phyloP scores from a whole-genome alignment of 2,888 invertebrate species.

The Anthophora plumipes region DNA sequence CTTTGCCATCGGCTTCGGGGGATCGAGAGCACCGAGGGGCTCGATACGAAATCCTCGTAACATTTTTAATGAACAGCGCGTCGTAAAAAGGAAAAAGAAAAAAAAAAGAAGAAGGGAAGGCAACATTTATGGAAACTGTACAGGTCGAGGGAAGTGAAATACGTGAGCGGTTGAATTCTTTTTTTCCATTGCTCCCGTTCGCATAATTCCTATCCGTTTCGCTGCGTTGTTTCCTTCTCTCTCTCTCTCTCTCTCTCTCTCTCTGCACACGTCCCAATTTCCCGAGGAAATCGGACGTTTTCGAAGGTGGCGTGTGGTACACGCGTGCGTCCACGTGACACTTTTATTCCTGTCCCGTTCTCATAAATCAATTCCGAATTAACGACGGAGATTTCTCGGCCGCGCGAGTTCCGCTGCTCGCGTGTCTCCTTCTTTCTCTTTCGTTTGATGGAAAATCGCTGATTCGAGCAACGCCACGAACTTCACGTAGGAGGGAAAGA shows the following conservation, averaged over 20 bases:
- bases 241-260: background rate
- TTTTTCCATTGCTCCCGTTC: background rate
- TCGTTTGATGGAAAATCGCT: background rate
- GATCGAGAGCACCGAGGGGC: background rate
- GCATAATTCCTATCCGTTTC: constrained; percentile 6
- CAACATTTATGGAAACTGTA: too few relatives aligned
- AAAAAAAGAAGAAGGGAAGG: background rate
- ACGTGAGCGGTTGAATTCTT: constrained; percentile 1
- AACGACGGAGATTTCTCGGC: constrained; percentile 15
- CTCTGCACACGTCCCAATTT: background rate
- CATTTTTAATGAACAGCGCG: constrained; percentile 30
- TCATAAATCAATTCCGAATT: constrained; percentile 30
- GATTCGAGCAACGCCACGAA: constrained; percentile 4
- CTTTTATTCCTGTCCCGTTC: background rate
- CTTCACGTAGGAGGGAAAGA: too few relatives aligned
- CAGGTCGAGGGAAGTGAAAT: too few relatives aligned
- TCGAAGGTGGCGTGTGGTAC: background rate
- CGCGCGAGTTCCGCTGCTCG: background rate
- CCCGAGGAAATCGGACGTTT: background rate
- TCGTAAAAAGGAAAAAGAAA: background rate
- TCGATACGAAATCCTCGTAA: constrained; percentile 29
- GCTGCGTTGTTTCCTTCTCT: background rate
- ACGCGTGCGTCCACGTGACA: background rate
- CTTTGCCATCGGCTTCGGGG: background rate
- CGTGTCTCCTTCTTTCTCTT: background rate